Conservation (phyloP, 2,113 vertebrate species). For the Apistogramma diplotaenia region DNA sequence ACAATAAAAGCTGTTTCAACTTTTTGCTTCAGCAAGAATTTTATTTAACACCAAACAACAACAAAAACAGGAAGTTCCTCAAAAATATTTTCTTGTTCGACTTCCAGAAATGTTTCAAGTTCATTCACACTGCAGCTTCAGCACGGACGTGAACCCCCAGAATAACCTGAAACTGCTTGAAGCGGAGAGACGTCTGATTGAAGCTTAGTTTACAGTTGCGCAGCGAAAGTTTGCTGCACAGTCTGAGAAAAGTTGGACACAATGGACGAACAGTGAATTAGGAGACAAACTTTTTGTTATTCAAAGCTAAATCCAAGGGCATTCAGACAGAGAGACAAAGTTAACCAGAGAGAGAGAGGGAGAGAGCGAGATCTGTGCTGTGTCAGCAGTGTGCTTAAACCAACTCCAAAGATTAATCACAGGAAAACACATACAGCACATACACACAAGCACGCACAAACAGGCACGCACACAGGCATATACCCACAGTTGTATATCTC, state of each 20-base stretch:
- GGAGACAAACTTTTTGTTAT: conserved; percentile 68
- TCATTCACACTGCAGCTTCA: neutral
- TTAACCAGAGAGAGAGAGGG: conserved; percentile 43
- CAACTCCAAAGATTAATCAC: conserved; percentile 79
- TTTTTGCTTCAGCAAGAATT: neutral
- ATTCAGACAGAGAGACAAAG: conserved; percentile 64
- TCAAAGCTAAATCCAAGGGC: conserved; percentile 75
- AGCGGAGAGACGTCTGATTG: neutral
- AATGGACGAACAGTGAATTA: conserved; percentile 52
- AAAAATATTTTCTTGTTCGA: neutral
- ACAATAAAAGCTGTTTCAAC: neutral
- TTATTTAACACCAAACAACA: neutral
- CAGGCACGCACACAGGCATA: conserved; percentile 36
- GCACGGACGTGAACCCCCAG: neutral
- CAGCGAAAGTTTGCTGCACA: conserved; percentile 3
- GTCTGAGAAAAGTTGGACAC: conserved; percentile 27
- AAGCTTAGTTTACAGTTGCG: conserved; percentile 21
- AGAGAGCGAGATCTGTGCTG: conserved; percentile 66
- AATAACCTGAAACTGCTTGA: conserved; percentile 14
- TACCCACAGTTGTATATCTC: conserved; percentile 74
- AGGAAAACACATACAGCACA: conserved; percentile 71
- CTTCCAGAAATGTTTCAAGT: neutral
- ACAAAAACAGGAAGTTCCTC: neutral
- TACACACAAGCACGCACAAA: conserved; percentile 28
- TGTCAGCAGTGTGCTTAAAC: conserved; percentile 76